Evolutionary conservation across 2,113 vertebrate genomes (phyloP).

Genomic region (Nestor notabilis): DNA sequence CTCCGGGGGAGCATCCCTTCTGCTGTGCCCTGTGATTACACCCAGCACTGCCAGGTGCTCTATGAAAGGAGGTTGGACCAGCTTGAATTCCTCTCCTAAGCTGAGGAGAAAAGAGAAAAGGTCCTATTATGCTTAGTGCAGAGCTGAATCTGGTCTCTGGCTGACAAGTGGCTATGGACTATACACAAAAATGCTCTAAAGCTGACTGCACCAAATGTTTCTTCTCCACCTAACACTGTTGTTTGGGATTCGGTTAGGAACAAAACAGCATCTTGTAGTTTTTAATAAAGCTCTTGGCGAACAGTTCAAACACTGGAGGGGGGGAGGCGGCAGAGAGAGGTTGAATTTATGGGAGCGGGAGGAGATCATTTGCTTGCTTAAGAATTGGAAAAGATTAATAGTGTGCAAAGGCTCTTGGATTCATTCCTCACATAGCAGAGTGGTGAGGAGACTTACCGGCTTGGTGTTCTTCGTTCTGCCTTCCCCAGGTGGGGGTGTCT

Average conservation of each 20-base stretch:
- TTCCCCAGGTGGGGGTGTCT: slow-evolving; percentile 4
- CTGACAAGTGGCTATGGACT: slow-evolving; percentile 21
- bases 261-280: slow-evolving; percentile 42
- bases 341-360: slow-evolving; percentile 33
- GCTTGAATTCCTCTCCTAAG: background rate
- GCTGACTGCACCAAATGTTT: slow-evolving; percentile 52
- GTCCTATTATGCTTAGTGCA: background rate
- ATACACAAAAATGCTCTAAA: slow-evolving; percentile 40
- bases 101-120: background rate
- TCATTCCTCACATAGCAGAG: slow-evolving; percentile 53
- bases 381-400: slow-evolving; percentile 50
- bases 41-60: background rate
- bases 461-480: background rate
- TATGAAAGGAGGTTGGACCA: rapidly evolving
- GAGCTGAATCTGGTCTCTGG: background rate
- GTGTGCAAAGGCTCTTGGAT: slow-evolving; percentile 44
- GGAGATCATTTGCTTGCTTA: slow-evolving; percentile 30
- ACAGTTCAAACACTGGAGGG: slow-evolving; percentile 23
- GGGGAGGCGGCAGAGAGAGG: background rate
- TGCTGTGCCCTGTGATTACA: background rate
- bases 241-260: slow-evolving; percentile 29
- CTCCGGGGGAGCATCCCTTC: background rate
- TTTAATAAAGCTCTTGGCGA: slow-evolving; percentile 57
- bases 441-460: background rate
- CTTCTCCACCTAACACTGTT: slow-evolving; percentile 33